phyloP scores from a whole-genome alignment of 2,113 vertebrate species.

The Pampusana beccarii region DNA sequence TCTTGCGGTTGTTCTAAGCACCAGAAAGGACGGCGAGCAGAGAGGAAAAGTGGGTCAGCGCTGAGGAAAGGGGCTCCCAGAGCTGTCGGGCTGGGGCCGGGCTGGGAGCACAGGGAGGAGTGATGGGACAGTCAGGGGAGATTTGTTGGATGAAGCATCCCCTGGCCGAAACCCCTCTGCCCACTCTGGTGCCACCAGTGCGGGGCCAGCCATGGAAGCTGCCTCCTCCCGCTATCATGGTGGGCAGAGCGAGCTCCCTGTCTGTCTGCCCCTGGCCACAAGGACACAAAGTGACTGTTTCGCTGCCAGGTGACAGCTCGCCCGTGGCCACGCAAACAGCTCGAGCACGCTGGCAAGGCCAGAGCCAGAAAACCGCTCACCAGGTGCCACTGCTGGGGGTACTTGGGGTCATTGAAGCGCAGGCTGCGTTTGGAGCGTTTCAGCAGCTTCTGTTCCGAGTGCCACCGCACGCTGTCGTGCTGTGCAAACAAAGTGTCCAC shows the following conservation, averaged over 20 bases:
- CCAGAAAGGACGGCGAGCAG: neutral
- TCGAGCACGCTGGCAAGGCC: rapidly evolving
- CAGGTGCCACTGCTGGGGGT: conserved; percentile 95
- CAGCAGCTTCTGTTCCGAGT: conserved; percentile 87
- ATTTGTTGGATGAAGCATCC: rapidly evolving
- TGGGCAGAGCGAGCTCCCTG: neutral
- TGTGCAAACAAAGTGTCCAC: conserved; percentile 75
- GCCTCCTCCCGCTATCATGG: rapidly evolving
- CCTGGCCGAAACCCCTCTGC: neutral
- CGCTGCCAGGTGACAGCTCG: rapidly evolving
- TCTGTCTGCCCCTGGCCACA: rapidly evolving
- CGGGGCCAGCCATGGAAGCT: neutral
- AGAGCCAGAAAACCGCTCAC: conserved; percentile 72
- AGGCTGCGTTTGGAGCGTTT: conserved; percentile 89
- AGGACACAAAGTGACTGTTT: neutral
- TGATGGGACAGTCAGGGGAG: neutral
- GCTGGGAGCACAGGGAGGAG: neutral
- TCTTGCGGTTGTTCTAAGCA: conserved; percentile 84
- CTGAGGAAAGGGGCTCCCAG: neutral
- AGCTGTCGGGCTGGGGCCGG: neutral
- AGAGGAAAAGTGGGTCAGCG: neutral
- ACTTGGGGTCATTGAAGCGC: conserved; percentile 94
- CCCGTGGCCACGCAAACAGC: rapidly evolving
- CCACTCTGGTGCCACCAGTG: neutral
- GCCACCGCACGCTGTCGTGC: conserved; percentile 88